These are phyloP conservation scores for Sphenodon punctatus DNA, from an alignment of 2,797 vertebrate genomes.

Conservation along the genomic window DNA sequence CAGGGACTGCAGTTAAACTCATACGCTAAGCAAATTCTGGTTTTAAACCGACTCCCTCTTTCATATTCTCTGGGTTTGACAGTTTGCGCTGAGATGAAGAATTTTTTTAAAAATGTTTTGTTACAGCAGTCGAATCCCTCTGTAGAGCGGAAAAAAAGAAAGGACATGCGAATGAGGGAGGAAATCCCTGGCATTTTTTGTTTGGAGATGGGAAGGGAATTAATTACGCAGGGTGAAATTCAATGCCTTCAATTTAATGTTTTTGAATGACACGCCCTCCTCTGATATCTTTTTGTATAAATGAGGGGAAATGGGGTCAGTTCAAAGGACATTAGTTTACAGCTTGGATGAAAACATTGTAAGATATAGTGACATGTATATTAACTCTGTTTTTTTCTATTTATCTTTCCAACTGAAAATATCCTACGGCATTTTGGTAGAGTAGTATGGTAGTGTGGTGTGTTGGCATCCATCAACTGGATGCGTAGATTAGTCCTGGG, in stretches of 20 bases:
- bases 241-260: slow-evolving; percentile 73
- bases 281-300: no score
- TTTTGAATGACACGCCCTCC: slow-evolving; percentile 72
- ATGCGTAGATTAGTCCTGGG: slow-evolving; percentile 69
- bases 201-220: slow-evolving; percentile 71
- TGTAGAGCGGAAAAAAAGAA: slow-evolving; percentile 57
- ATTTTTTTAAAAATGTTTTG: slow-evolving; percentile 58
- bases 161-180: slow-evolving; percentile 21
- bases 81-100: slow-evolving; percentile 80
- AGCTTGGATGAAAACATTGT: slow-evolving; percentile 79
- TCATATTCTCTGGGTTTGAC: slow-evolving; percentile 74
- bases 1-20: slow-evolving; percentile 58
- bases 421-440: slow-evolving; percentile 63
- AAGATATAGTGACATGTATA: slow-evolving; percentile 79
- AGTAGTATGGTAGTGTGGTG: slow-evolving; percentile 65
- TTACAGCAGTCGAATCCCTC: slow-evolving; percentile 66
- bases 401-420: slow-evolving; percentile 80
- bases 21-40: slow-evolving; percentile 72
- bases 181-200: slow-evolving; percentile 45
- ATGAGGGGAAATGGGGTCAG: slow-evolving; percentile 75
- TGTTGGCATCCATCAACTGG: slow-evolving; percentile 66
- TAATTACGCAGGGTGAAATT: slow-evolving; percentile 64
- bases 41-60: slow-evolving; percentile 69
- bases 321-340: slow-evolving; percentile 83
- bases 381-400: slow-evolving; percentile 78